These are phyloP conservation scores for Tapera naevia DNA, from an alignment of 2,797 vertebrate genomes.

Conservation along the genomic window DNA sequence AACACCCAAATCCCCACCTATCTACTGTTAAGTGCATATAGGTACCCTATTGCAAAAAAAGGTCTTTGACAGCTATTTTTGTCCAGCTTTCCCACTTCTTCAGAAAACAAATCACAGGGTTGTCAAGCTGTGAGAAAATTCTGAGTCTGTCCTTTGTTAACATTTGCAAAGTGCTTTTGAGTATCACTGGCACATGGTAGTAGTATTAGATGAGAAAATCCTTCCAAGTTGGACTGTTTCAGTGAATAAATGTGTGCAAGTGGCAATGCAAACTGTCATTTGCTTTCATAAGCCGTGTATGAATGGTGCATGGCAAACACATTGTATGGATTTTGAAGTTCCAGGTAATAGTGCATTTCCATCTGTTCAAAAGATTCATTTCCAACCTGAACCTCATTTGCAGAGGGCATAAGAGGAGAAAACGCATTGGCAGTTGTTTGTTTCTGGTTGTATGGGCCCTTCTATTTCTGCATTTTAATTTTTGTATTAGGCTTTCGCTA, in stretches of 20 bases:
- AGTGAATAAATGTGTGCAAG: background rate
- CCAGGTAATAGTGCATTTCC: constrained; percentile 8
- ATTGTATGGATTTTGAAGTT: constrained; percentile 26
- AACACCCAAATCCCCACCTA: background rate
- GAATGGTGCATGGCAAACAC: constrained; percentile 7
- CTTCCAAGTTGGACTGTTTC: background rate
- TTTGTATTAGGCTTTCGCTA: background rate
- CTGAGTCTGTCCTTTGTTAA: background rate
- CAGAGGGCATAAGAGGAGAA: background rate
- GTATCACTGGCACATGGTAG: background rate
- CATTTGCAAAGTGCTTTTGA: background rate
- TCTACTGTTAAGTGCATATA: background rate
- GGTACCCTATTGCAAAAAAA: background rate
- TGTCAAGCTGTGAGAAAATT: background rate
- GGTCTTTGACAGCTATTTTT: background rate
- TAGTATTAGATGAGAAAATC: background rate
- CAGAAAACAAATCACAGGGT: background rate
- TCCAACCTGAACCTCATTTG: background rate
- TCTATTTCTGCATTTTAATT: constrained; percentile 20
- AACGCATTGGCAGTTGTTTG: constrained; percentile 33
- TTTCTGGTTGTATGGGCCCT: background rate
- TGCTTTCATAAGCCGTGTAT: background rate
- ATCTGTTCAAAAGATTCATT: constrained; percentile 60
- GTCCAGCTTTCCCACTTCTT: background rate
- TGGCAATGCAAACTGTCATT: background rate